Evolutionary conservation across 2,888 invertebrate species (phyloP).

Genomic region (Arrhopalites spinosus): DNA sequence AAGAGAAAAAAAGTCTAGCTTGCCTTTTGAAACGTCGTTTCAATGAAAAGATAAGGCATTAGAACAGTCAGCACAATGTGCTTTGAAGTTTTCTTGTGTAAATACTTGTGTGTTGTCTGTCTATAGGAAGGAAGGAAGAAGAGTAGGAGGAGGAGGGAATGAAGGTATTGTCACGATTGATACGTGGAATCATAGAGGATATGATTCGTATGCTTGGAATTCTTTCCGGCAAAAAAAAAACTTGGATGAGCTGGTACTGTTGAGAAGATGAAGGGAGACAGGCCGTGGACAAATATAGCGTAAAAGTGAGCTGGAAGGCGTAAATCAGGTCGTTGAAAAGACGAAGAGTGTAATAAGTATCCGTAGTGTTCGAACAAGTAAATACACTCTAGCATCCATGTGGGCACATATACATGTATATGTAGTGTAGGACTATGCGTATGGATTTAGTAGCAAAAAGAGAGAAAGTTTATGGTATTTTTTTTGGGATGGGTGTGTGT

Average conservation of each 20-base stretch:
- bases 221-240: background rate
- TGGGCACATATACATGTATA: background rate
- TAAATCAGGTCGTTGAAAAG: constrained; percentile 11
- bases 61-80: constrained; percentile 4
- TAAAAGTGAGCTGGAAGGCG: constrained; percentile 2
- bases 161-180: constrained; percentile 5
- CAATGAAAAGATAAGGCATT: constrained; percentile 11
- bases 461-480: too few relatives aligned
- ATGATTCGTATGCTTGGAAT: constrained; percentile 4
- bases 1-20: background rate
- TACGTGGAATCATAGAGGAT: constrained; percentile 1
- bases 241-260: background rate
- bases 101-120: constrained; percentile 1
- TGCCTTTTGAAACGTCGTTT: background rate
- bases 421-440: too few relatives aligned
- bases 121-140: background rate
- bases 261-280: background rate
- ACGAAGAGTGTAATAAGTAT: constrained; percentile 12
- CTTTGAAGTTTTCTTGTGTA: constrained; percentile 17
- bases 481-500: too few relatives aligned
- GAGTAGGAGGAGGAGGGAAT: background rate
- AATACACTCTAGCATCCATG: background rate
- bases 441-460: too few relatives aligned
- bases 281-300: constrained; percentile 11
- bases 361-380: background rate